A percentile compares a stretch with the other conserved stretches of the same genome.
Conservation (phyloP, 2,113 vertebrate species). For the Callipepla californica region DNA sequence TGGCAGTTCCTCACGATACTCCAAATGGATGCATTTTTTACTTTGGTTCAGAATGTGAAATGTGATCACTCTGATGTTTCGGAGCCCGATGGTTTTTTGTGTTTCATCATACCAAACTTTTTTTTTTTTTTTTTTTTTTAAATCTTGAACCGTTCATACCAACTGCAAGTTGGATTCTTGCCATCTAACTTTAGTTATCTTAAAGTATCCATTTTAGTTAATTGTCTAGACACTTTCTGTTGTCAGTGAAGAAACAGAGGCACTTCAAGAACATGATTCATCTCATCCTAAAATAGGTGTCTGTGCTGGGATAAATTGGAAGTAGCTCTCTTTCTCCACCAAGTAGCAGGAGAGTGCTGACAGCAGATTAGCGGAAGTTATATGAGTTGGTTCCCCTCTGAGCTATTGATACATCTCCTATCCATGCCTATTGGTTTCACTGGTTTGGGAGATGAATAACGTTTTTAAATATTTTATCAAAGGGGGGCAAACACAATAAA, state of each 20-base stretch:
- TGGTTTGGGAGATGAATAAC: background rate
- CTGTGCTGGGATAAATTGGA: background rate
- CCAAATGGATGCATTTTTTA: background rate
- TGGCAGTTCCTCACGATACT: background rate
- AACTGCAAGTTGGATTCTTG: background rate
- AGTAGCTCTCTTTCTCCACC: background rate
- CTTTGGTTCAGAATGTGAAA: background rate
- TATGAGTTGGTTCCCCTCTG: background rate
- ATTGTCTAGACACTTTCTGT: constrained; percentile 25
- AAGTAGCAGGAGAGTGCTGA: background rate
- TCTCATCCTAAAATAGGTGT: constrained; percentile 6
- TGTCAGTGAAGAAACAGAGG: background rate
- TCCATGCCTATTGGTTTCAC: background rate
- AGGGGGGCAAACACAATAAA: background rate
- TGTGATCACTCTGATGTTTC: background rate
- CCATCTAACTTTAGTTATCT: background rate
- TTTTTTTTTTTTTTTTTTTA: background rate
- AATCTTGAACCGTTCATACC: background rate
- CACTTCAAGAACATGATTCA: constrained; percentile 28
- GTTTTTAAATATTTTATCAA: background rate
- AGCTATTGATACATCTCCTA: background rate
- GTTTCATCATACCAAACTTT: background rate
- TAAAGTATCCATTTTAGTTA: constrained; percentile 1
- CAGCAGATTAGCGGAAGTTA: background rate
- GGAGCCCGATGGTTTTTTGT: background rate